These are phyloP conservation scores for Sternotherus odoratus DNA, from an alignment of 2,797 vertebrate species.

Conservation along the genomic window DNA sequence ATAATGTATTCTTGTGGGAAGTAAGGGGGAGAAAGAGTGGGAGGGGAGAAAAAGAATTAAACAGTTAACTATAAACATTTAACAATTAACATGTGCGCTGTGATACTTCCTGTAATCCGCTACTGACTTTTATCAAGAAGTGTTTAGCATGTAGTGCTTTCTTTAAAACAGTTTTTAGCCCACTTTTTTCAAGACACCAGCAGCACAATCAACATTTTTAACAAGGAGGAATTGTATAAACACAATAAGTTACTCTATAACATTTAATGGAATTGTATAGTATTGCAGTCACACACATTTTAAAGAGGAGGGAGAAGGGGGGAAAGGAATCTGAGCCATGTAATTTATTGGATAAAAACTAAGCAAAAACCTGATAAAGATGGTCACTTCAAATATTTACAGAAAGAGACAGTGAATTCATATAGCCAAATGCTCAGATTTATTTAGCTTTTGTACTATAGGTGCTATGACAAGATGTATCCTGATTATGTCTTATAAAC, in stretches of 20 bases:
- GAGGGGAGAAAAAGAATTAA: background rate
- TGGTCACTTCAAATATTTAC: background rate
- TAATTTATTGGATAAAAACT: background rate
- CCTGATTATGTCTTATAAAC: background rate
- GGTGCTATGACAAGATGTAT: background rate
- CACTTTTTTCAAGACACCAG: background rate
- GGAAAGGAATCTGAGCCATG: background rate
- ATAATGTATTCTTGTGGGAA: constrained; percentile 66
- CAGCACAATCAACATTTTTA: background rate
- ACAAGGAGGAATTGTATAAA: background rate
- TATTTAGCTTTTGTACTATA: constrained; percentile 37
- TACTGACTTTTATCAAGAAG: background rate
- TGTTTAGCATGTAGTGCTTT: constrained; percentile 1
- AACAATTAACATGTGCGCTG: background rate
- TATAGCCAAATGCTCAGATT: constrained; percentile 26
- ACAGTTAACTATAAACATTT: constrained; percentile 26
- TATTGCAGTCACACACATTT: background rate
- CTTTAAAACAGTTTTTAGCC: background rate
- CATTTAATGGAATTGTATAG: background rate
- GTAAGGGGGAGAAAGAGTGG: background rate
- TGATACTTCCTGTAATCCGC: background rate
- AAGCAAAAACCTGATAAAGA: background rate
- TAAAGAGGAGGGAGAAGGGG: background rate
- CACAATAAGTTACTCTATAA: background rate
- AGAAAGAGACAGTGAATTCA: background rate